Evolutionary conservation across 2,113 vertebrate genomes (phyloP).

Genomic region (Oreotragus oreotragus): DNA sequence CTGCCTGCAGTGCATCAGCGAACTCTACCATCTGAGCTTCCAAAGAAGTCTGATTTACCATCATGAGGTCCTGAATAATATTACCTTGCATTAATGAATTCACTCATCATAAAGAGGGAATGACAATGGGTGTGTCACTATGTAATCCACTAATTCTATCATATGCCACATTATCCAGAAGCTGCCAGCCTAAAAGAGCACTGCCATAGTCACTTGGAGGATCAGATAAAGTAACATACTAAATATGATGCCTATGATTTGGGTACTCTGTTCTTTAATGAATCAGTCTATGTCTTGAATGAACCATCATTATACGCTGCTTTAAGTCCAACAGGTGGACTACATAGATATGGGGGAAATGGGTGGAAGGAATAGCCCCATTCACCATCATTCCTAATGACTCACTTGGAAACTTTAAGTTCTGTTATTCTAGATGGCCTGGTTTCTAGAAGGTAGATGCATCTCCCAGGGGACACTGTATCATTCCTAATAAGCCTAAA

Average conservation of each 20-base stretch:
- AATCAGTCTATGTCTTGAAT: not conserved
- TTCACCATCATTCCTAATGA: not conserved
- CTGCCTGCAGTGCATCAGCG: not conserved
- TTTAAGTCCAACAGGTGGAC: not conserved
- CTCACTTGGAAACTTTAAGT: not conserved
- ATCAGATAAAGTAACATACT: not conserved
- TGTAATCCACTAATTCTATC: not conserved
- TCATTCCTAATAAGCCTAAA: constrained; percentile 26
- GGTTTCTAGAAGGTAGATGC: not conserved
- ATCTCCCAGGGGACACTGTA: constrained; percentile 1
- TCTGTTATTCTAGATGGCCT: not conserved
- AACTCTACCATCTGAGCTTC: not conserved
- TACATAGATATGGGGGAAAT: not conserved
- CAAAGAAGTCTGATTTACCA: not conserved
- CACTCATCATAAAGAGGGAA: not conserved
- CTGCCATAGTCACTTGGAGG: not conserved
- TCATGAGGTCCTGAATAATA: not conserved
- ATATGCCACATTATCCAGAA: not conserved
- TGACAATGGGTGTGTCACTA: not conserved
- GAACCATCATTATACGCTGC: not conserved
- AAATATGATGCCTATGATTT: not conserved
- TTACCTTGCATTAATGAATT: not conserved
- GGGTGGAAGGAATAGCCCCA: not conserved
- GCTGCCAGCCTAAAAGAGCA: not conserved
- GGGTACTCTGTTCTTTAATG: not conserved